These are phyloP conservation scores for Microtus californicus DNA, from an alignment of 2,797 vertebrate genomes.

Conservation along the genomic window DNA sequence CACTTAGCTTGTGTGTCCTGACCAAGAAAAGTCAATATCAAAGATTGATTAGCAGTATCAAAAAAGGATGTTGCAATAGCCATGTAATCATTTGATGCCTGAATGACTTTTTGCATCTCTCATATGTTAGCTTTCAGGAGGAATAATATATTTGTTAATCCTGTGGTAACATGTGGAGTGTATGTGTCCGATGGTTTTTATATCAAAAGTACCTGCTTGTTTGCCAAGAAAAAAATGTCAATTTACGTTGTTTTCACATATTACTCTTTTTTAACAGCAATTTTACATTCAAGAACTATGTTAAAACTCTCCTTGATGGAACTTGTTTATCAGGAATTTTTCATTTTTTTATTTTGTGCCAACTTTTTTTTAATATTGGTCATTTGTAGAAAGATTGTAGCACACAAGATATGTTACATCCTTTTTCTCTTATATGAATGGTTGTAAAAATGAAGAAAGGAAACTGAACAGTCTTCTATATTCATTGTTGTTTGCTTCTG, in stretches of 20 bases:
- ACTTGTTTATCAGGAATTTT: neutral
- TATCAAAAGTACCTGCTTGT: rapidly evolving
- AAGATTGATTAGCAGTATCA: neutral
- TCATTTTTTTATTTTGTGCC: neutral
- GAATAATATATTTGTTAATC: neutral
- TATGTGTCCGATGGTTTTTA: neutral
- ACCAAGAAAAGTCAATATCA: neutral
- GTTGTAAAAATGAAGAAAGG: neutral
- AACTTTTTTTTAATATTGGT: neutral
- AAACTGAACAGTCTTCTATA: neutral
- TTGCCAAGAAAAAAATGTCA: neutral
- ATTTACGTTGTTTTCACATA: neutral
- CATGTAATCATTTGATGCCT: neutral
- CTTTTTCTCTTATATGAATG: neutral
- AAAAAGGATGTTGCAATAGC: too few species aligned
- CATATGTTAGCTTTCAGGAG: neutral
- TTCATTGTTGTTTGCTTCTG: neutral
- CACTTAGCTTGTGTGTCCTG: neutral
- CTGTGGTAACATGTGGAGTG: neutral
- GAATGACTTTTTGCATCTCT: neutral
- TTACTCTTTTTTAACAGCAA: neutral
- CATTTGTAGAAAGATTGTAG: neutral
- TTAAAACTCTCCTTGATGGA: neutral
- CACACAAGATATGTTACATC: too few species aligned
- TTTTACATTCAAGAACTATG: neutral